phyloP scores from a whole-genome alignment of 2,797 vertebrate species.

The Luscinia megarhynchos region DNA sequence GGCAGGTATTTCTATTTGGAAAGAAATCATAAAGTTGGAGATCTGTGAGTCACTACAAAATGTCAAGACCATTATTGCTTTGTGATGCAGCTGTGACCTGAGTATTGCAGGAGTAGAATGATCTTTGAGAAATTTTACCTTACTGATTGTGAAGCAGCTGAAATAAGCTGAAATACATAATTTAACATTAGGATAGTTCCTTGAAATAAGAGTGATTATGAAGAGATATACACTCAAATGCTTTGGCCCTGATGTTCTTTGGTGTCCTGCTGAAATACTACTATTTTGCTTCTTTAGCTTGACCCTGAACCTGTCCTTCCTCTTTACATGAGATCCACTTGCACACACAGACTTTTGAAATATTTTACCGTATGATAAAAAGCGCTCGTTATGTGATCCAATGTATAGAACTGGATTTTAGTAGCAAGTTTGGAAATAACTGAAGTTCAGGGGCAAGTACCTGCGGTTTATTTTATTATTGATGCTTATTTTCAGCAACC shows the following conservation, averaged over 20 bases:
- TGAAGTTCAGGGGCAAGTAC: neutral
- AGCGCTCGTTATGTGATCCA: neutral
- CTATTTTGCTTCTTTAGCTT: neutral
- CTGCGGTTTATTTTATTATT: neutral
- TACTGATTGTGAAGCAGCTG: neutral
- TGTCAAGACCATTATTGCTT: fast-evolving
- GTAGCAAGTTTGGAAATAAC: neutral
- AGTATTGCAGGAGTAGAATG: neutral
- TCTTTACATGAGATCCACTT: neutral
- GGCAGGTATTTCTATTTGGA: neutral
- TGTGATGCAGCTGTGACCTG: neutral
- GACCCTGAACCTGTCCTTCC: neutral
- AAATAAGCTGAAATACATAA: neutral
- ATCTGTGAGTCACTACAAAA: neutral
- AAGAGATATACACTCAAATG: neutral
- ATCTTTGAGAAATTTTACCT: neutral
- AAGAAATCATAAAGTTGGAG: neutral
- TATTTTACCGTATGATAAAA: neutral
- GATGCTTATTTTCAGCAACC: neutral
- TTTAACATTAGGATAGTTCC: neutral
- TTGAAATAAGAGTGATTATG: neutral
- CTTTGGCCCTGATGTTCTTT: neutral
- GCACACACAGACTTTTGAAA: neutral
- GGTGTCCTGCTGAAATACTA: neutral
- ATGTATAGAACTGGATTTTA: neutral